phyloP scores from a whole-genome alignment of 30 jellyfish, hydroid and myxozoan species.

The Aurelia coerulea region DNA sequence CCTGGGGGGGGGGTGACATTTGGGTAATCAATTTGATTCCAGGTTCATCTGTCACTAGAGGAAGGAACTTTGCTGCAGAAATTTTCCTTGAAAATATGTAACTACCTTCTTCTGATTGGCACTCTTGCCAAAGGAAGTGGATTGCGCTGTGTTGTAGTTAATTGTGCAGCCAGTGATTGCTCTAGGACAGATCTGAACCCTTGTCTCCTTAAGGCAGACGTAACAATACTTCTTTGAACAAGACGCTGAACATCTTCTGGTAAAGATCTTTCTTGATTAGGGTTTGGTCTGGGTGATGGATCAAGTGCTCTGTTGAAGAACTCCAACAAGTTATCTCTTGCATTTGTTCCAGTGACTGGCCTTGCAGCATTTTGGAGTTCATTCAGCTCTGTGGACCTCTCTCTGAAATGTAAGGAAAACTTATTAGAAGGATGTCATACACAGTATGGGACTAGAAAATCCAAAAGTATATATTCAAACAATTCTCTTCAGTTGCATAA shows the following conservation, averaged over 20 bases:
- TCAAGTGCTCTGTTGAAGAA: slow-evolving; percentile 70
- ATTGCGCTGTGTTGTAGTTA: slow-evolving; percentile 5
- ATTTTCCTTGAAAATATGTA: neutral
- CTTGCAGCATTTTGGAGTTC: slow-evolving; percentile 82
- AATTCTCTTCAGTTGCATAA: neutral
- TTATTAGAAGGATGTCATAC: neutral
- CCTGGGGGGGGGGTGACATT: too few species aligned
- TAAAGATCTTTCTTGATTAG: slow-evolving; percentile 30
- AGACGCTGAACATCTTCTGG: slow-evolving; percentile 80
- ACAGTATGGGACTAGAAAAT: neutral
- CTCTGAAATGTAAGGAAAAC: slow-evolving; percentile 50
- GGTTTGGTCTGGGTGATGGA: slow-evolving; percentile 35
- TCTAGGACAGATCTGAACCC: slow-evolving; percentile 63
- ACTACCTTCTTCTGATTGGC: slow-evolving; percentile 13
- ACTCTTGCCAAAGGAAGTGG: slow-evolving; percentile 9
- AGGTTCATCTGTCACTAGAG: too few species aligned
- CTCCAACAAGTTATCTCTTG: slow-evolving; percentile 69
- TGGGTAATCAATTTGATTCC: too few species aligned
- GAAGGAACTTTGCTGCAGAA: too few species aligned
- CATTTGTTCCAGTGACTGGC: slow-evolving; percentile 83
- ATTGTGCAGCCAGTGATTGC: slow-evolving; percentile 52
- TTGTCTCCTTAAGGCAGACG: slow-evolving; percentile 79
- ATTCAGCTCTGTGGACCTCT: slow-evolving; percentile 74
- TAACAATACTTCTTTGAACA: slow-evolving; percentile 79
- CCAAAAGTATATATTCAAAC: neutral